A percentile compares a stretch with the other conserved stretches of the same genome.
phyloP scores from a whole-genome alignment of 2,797 vertebrate genomes.

The Chaenodraco wilsoni region DNA sequence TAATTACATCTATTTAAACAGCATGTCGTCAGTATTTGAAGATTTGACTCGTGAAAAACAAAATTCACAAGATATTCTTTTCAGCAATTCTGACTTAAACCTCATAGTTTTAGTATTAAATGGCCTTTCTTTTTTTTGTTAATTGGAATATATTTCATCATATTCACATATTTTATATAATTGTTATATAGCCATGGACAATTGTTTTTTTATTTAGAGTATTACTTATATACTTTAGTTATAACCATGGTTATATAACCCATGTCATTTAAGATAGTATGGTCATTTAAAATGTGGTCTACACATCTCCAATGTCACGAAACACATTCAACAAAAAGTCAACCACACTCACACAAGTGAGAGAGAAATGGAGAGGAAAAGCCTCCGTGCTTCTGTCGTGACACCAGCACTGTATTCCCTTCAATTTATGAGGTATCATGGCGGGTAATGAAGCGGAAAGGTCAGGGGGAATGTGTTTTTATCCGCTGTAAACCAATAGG shows the following conservation, averaged over 20 bases:
- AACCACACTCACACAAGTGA: not conserved
- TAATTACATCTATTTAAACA: conserved; percentile 27
- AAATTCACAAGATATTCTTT: not conserved
- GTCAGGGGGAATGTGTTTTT: conserved; percentile 72
- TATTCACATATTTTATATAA: no score
- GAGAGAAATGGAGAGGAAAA: not conserved
- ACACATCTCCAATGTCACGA: conserved; percentile 1
- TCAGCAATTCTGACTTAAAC: not conserved
- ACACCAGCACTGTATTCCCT: conserved; percentile 49
- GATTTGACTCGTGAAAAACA: not conserved
- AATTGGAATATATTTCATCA: no score
- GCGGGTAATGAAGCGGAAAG: conserved; percentile 78
- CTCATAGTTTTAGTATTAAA: no score
- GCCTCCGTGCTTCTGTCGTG: conserved; percentile 10
- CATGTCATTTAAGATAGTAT: not conserved
- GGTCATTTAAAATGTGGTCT: not conserved
- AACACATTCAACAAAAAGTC: not conserved
- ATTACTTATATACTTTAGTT: not conserved
- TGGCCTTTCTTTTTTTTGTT: not conserved
- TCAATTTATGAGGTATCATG: conserved; percentile 70
- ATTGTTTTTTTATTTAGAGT: not conserved
- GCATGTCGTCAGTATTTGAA: not conserved
- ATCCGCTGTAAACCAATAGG: conserved; percentile 75
- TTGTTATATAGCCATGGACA: no score
- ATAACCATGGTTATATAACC: not conserved